Percentiles rank a stretch among this genome's conserved stretches.
These are phyloP conservation scores for Nomada hirtipes DNA, from an alignment of 2,888 invertebrate genomes.

Conservation along the genomic window DNA sequence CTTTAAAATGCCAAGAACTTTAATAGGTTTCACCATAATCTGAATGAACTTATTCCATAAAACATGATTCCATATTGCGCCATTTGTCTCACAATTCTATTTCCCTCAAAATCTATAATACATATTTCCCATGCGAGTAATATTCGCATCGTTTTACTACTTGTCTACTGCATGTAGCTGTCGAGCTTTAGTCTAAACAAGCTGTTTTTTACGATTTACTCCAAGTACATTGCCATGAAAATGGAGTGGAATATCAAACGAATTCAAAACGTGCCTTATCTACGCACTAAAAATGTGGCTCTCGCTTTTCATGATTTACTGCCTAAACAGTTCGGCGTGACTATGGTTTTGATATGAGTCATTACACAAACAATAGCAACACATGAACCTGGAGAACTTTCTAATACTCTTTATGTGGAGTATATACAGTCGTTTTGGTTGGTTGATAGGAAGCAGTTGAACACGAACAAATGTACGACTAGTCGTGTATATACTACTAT, in stretches of 20 bases:
- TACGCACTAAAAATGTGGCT: conserved; percentile 38
- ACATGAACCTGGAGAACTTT: conserved; percentile 62
- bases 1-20: no score
- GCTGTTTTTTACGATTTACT: conserved; percentile 27
- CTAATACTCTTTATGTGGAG: neutral
- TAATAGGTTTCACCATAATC: no score
- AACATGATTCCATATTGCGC: no score
- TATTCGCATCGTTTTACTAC: no score
- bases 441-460: neutral
- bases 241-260: conserved; percentile 26
- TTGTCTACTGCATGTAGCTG: neutral
- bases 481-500: neutral
- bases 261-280: conserved; percentile 55
- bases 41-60: no score
- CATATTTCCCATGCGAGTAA: neutral
- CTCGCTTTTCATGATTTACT: conserved; percentile 35
- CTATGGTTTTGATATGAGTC: conserved; percentile 31
- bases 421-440: neutral
- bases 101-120: no score
- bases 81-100: no score
- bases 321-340: conserved; percentile 45
- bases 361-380: conserved; percentile 31
- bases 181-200: neutral
- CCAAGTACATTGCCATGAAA: conserved; percentile 1
- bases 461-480: neutral